These are phyloP conservation scores for Aproaerema taeniolella DNA, from an alignment of 2,888 invertebrate genomes.

Conservation along the genomic window DNA sequence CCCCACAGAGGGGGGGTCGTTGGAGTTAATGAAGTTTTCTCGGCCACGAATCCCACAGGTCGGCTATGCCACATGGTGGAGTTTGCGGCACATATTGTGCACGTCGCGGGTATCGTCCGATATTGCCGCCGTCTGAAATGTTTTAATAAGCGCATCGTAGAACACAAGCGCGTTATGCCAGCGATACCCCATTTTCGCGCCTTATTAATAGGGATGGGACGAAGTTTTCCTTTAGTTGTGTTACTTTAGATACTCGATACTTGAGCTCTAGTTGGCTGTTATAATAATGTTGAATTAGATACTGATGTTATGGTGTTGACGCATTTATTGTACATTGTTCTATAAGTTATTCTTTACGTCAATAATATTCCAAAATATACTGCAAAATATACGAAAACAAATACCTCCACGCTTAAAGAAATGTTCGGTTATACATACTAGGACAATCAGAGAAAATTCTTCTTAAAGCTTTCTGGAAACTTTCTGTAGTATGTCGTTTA, in stretches of 20 bases:
- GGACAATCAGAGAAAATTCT: no score
- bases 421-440: no score
- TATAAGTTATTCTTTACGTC: neutral
- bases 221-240: neutral
- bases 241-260: no score
- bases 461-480: no score
- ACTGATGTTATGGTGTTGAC: no score
- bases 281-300: no score
- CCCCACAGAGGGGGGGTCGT: conserved; percentile 39
- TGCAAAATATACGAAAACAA: no score
- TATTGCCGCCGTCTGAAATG: conserved; percentile 69
- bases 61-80: conserved; percentile 73
- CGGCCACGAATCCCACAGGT: conserved; percentile 75
- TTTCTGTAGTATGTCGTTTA: no score
- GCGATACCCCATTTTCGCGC: conserved; percentile 44
- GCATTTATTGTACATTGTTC: no score
- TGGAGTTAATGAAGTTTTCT: conserved; percentile 78
- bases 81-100: conserved; percentile 73
- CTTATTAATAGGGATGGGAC: conserved; percentile 55
- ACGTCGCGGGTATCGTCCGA: conserved; percentile 60
- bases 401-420: no score
- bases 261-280: no score
- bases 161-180: conserved; percentile 44
- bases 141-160: conserved; percentile 75
- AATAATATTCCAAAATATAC: no score